A percentile compares a stretch with the other conserved stretches of the same genome.
Evolutionary conservation across 1,140 invertebrate species (phyloP).

Genomic region (Heliconius hewitsoni): DNA sequence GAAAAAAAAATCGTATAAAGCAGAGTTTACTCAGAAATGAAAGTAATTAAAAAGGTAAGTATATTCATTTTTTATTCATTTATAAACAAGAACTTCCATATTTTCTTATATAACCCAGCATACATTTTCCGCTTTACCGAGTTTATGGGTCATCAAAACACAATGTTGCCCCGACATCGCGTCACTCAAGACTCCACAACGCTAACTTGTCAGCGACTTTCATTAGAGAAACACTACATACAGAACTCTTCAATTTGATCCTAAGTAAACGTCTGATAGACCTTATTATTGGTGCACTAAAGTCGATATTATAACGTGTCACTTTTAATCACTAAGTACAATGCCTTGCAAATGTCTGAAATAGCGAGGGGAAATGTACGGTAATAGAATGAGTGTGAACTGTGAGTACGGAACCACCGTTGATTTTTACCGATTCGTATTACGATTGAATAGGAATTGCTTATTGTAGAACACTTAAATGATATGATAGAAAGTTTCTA

Average conservation of each 20-base stretch:
- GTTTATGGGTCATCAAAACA: constrained; percentile 36
- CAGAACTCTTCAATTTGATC: constrained; percentile 33
- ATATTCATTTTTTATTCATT: background rate
- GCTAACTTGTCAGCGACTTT: constrained; percentile 30
- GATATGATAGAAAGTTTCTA: background rate
- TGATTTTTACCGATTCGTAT: background rate
- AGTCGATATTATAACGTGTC: constrained; percentile 12
- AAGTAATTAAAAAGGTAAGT: background rate
- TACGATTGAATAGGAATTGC: constrained; percentile 16
- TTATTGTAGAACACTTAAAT: background rate
- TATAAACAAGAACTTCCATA: background rate
- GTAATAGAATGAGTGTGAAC: constrained; percentile 28
- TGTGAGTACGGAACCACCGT: constrained; percentile 20
- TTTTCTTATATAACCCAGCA: constrained; percentile 5
- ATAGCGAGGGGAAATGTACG: constrained; percentile 25
- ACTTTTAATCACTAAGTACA: constrained; percentile 27
- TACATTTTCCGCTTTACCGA: constrained; percentile 23
- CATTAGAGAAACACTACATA: constrained; percentile 35
- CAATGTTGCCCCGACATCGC: constrained; percentile 25
- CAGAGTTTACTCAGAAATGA: background rate
- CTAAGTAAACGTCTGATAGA: constrained; percentile 12
- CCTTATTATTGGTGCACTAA: background rate
- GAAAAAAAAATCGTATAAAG: background rate
- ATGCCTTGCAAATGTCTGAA: constrained; percentile 32
- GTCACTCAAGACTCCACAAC: constrained; percentile 33